Conservation (phyloP, 2,888 invertebrate genomes). For the Anaspis maculata region DNA sequence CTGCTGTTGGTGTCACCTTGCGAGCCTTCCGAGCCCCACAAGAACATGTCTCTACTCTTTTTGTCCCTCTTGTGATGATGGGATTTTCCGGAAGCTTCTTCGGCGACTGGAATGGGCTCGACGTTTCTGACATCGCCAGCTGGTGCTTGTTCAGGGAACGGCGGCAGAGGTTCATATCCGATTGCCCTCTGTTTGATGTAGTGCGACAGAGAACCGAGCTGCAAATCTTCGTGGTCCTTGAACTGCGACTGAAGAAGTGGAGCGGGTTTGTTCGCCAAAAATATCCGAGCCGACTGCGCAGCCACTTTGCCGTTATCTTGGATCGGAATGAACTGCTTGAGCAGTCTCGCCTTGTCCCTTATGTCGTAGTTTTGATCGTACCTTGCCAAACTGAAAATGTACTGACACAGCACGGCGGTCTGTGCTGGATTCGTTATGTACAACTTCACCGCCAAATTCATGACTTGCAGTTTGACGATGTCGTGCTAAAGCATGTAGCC, state of each 20-base stretch:
- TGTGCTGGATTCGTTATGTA: slow-evolving; percentile 81
- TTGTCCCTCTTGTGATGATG: slow-evolving; percentile 17
- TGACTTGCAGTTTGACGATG: slow-evolving; percentile 89
- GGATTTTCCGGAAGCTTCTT: slow-evolving; percentile 11
- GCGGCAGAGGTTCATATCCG: slow-evolving; percentile 85
- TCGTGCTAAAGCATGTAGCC: slow-evolving; percentile 59
- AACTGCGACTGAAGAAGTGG: slow-evolving; percentile 82
- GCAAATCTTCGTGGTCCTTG: slow-evolving; percentile 78
- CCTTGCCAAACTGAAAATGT: slow-evolving; percentile 88
- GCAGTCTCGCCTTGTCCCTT: slow-evolving; percentile 85
- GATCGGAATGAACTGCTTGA: slow-evolving; percentile 71
- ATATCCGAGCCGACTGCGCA: slow-evolving; percentile 70
- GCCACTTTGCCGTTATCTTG: slow-evolving; percentile 42
- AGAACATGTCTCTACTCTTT: slow-evolving; percentile 29
- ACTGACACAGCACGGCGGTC: slow-evolving; percentile 80
- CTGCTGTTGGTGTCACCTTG: slow-evolving; percentile 17
- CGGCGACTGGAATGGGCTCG: slow-evolving; percentile 39
- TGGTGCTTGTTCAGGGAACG: slow-evolving; percentile 68
- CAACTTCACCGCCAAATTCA: slow-evolving; percentile 91
- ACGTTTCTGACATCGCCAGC: slow-evolving; percentile 74
- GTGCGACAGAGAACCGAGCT: slow-evolving; percentile 92
- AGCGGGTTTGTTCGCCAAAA: slow-evolving; percentile 88
- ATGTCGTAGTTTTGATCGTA: slow-evolving; percentile 98
- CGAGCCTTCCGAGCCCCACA: slow-evolving; percentile 38
- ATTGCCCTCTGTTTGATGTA: slow-evolving; percentile 77